Evolutionary conservation across 2,797 vertebrate genomes (phyloP), one percentile per base, ranked within the genome.

Genomic region (Discoglossus pictus): DNA sequence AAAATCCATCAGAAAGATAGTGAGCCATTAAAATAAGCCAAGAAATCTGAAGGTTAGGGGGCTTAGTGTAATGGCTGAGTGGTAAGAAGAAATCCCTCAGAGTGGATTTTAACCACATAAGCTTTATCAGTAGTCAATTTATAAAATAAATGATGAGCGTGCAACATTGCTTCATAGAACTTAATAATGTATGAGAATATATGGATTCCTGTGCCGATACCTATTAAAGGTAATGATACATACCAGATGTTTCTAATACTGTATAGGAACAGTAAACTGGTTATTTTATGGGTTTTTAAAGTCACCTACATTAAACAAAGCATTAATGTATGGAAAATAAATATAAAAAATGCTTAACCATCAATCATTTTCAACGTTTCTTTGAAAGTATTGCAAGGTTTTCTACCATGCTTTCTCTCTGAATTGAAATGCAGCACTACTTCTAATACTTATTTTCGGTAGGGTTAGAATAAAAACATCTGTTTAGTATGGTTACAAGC

Each of bases 111-210:
- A 36, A 46, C 56, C 40, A 56, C 51, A 55, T 58, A 18, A 34
- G 44, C 27, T 70, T 70, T 64, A 70, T 70, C 52, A 43, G 58
- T 58, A 51, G 52, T 56, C 44, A 64, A 58, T 70, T 50, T 70
- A 63, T 63, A 70, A 64, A 59, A 15, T 42, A 58, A 70, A 48
- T 63, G 67, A 70, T 70, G 68, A 64, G 43, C 17, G 51, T 23
- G 51, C 35, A 63, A 55, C 59, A 62, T 70, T 38, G 51, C 34
- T 55, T 62, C 25, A 18, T 55, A 63, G 52, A 58, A 40, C 61
- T 70, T 58, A 58, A 70, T 70, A 63, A 70, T 70, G 60, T 64
- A 64, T 70, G 68, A 64, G 60, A 17, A 64, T 52, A 70, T 64
- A 64, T 70, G 67, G 52, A 55, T 48, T 51, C 24, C 36, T 42